Percentiles rank a stretch among this genome's conserved stretches.
phyloP scores from a whole-genome alignment of 64 coral and sea anemone genomes.

The Montipora sp. region DNA sequence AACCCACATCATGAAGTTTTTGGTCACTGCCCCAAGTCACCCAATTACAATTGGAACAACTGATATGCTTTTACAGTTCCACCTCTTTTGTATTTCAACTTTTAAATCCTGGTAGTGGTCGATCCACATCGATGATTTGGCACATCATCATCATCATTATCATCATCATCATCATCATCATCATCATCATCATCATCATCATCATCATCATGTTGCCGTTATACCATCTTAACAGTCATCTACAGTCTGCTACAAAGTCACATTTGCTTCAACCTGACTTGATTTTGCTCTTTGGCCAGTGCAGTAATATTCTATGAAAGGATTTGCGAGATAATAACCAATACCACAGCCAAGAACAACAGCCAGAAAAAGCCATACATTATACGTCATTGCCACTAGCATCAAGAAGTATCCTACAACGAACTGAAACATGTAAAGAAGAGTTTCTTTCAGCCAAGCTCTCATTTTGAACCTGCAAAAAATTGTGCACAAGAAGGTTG shows the following conservation, averaged over 20 bases:
- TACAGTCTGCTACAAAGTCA: background rate
- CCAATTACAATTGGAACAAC: no score
- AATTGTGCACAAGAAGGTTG: background rate
- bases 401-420: slow-evolving; percentile 66
- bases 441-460: background rate
- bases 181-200: no score
- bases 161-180: no score
- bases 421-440: slow-evolving; percentile 51
- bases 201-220: no score
- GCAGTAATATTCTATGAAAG: slow-evolving; percentile 22
- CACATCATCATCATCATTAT: no score
- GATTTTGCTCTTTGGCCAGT: background rate
- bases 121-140: no score
- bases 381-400: slow-evolving; percentile 90
- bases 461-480: background rate
- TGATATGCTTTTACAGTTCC: no score
- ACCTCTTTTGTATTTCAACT: no score
- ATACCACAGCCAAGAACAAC: slow-evolving; percentile 63
- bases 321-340: slow-evolving; percentile 56
- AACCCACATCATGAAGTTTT: no score
- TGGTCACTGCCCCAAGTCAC: no score
- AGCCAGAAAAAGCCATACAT: slow-evolving; percentile 80
- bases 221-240: background rate
- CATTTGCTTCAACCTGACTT: background rate
- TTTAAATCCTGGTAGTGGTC: no score